A percentile compares a stretch with the other conserved stretches of the same genome.
phyloP scores from a whole-genome alignment of 2,113 vertebrate species.

The Speoplatyrhinus poulsoni region DNA sequence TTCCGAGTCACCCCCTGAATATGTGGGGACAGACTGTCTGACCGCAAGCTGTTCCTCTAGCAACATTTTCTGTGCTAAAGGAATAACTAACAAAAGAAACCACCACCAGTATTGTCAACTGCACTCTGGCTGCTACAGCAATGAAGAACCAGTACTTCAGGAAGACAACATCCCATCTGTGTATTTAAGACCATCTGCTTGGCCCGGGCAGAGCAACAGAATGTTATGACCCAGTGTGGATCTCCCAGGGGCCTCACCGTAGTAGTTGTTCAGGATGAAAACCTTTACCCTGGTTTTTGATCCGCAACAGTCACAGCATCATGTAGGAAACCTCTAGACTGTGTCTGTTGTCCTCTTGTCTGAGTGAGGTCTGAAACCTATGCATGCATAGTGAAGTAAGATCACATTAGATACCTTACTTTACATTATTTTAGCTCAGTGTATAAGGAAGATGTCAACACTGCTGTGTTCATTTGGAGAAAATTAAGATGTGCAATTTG shows the following conservation, averaged over 20 bases:
- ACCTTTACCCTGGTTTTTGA: constrained; percentile 10
- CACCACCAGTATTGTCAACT: constrained; percentile 86
- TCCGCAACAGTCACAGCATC: constrained; percentile 50
- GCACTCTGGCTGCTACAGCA: constrained; percentile 83
- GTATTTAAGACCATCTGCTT: constrained; percentile 82
- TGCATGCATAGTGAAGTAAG: constrained; percentile 71
- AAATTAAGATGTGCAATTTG: constrained; percentile 64
- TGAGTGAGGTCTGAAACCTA: constrained; percentile 66
- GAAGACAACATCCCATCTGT: constrained; percentile 81
- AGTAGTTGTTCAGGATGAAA: constrained; percentile 29
- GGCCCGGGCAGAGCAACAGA: constrained; percentile 72
- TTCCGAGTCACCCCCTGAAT: neutral
- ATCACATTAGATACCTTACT: constrained; percentile 69
- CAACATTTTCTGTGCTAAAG: constrained; percentile 26
- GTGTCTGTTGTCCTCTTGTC: constrained; percentile 57
- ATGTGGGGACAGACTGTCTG: too few species aligned
- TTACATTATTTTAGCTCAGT: constrained; percentile 50
- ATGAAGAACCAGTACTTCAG: constrained; percentile 93
- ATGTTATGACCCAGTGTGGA: neutral
- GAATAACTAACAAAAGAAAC: constrained; percentile 3
- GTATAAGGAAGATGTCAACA: constrained; percentile 58
- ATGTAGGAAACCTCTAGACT: constrained; percentile 46
- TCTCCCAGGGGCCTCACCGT: constrained; percentile 11
- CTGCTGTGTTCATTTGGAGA: constrained; percentile 62
- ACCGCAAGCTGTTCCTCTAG: neutral